Evolutionary conservation across 2,797 vertebrate species (phyloP).

Genomic region (Anas bernieri): DNA sequence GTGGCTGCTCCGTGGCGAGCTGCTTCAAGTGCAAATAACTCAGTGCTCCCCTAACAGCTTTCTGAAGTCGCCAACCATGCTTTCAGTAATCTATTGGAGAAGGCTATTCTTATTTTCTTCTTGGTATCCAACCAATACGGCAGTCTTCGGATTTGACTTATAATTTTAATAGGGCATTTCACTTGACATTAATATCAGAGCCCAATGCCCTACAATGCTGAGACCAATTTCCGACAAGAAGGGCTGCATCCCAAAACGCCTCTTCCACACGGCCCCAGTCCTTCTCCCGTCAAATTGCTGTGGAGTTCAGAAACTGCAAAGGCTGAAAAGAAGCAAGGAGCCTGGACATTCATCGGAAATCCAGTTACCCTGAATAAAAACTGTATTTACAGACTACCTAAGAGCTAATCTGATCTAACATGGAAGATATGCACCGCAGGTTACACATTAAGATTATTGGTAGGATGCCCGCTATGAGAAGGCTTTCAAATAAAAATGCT

Average conservation of each 20-base stretch:
- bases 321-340: neutral
- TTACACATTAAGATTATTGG: slow-evolving; percentile 5
- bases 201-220: neutral
- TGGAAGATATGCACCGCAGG: neutral
- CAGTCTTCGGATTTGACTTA: neutral
- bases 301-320: neutral
- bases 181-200: neutral
- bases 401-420: neutral
- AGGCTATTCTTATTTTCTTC: neutral
- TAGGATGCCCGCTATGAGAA: accelerated
- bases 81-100: neutral
- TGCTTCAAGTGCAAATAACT: accelerated
- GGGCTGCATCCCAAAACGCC: neutral
- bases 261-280: accelerated
- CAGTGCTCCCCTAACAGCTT: accelerated
- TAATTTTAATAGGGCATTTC: slow-evolving; percentile 27
- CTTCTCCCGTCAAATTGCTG: neutral
- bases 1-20: accelerated
- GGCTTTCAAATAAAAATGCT: slow-evolving; percentile 14
- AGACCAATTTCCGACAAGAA: neutral
- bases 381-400: neutral
- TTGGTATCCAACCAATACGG: neutral
- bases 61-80: accelerated
- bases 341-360: neutral
- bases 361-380: neutral